Evolutionary conservation across 2,797 vertebrate genomes (phyloP), one percentile per base, ranked within the genome.

Genomic region (Podarcis lilfordi): DNA sequence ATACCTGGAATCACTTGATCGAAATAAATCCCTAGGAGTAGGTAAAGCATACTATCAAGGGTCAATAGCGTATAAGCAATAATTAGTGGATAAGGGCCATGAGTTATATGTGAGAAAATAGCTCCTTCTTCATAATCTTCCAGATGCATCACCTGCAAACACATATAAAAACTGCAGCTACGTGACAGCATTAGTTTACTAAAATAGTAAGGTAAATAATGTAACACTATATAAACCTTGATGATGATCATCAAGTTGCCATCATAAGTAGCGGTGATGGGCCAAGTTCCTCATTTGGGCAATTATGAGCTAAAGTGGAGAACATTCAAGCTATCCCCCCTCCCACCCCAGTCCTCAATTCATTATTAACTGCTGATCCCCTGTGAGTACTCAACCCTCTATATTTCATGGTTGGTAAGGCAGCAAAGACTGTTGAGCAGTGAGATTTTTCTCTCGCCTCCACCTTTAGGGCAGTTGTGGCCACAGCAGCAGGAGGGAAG

Each of bases 1-100:
- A 50, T 66, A 99, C 99, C 98, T 95, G 99, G 99, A 75, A 99
- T 96, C 13, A 99, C 98, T 96, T 99, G 99, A 94, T 99, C 98
- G 55, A 99, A 97, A 95, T 99, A 99, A 40, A 99, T 40, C 19
- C 98, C 98, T 29, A 99, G 84, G 8, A 99, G 97, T 64, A 99
- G 96, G 89, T 99, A 99, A 72, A 99, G 97, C 66, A 98, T 5
- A 87, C 98, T 99, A 95, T 99, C 98, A 90, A 99, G 85, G 4
- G 97, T 92, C 89, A 99, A 91, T 90, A 99, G 97, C 37, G 97
- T 9, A 43, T 99, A 84, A 4, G 98, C 97, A 50, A 98, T 98
- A 1, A 98, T 97, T 0, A 99, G 98, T 0, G 98, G 98, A 90
- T 98, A 98, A 50, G 99, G 98, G 6, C 98, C 98, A 2, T 94